phyloP scores from a whole-genome alignment of 2,113 vertebrate genomes.

The Mixornis gularis region DNA sequence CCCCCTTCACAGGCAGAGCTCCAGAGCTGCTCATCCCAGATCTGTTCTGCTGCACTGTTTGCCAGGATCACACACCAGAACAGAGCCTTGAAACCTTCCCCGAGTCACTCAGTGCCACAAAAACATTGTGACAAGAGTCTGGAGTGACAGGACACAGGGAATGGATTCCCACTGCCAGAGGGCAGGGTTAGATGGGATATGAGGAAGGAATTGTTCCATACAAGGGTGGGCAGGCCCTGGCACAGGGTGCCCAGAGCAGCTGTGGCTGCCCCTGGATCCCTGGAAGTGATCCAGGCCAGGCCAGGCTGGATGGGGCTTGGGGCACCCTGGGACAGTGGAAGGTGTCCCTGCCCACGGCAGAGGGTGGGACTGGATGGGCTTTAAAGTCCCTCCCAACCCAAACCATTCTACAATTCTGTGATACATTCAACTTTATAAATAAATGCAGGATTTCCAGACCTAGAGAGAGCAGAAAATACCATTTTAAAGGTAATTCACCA shows the following conservation, averaged over 20 bases:
- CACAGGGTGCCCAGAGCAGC: neutral
- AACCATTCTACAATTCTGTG: neutral
- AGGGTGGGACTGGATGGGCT: fast-evolving
- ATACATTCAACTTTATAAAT: neutral
- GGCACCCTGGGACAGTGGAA: fast-evolving
- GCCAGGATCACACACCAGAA: neutral
- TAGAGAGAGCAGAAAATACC: neutral
- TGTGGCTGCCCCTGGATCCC: neutral
- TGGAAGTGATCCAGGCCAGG: fast-evolving
- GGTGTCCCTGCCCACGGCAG: neutral
- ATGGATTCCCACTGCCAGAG: neutral
- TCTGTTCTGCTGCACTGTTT: neutral
- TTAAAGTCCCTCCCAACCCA: neutral
- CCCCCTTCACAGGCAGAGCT: neutral
- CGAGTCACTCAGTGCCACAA: neutral
- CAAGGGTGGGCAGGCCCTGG: fast-evolving
- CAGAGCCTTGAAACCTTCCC: neutral
- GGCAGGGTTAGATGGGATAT: fast-evolving
- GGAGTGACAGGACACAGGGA: neutral
- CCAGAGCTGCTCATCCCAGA: neutral
- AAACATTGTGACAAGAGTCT: neutral
- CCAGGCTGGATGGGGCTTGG: fast-evolving
- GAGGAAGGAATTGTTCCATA: fast-evolving
- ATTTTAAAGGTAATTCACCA: neutral
- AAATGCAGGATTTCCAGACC: neutral